Evolutionary conservation across 2,113 vertebrate species (phyloP).

Genomic region (Tamias sibiricus): DNA sequence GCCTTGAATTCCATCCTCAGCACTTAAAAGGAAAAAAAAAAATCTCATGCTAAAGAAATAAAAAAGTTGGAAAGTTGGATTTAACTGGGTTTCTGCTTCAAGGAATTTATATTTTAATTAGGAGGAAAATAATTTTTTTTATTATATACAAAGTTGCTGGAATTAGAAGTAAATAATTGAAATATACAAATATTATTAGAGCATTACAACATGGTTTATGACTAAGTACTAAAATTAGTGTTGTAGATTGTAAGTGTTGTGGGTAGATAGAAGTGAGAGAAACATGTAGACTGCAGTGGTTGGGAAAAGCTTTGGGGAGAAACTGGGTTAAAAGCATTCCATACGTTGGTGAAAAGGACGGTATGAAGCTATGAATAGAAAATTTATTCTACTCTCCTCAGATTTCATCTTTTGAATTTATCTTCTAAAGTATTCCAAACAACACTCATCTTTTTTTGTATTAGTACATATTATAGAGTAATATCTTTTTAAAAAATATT

Average conservation of each 20-base stretch:
- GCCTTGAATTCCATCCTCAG: too few relatives aligned
- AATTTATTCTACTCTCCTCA: background rate
- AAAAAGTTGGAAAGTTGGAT: background rate
- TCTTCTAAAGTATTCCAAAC: slow-evolving; percentile 20
- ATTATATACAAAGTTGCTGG: background rate
- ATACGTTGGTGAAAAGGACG: background rate
- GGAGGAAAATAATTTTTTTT: background rate
- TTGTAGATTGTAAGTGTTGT: background rate
- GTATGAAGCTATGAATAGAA: background rate
- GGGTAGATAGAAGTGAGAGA: background rate
- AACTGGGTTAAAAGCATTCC: background rate
- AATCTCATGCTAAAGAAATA: background rate
- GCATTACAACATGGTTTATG: background rate
- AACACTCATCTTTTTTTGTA: background rate
- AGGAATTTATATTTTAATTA: slow-evolving; percentile 18
- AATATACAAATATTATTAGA: background rate
- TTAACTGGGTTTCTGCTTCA: background rate
- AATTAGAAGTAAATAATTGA: slow-evolving; percentile 20
- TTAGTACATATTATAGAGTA: too few relatives aligned
- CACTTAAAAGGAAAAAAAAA: too few relatives aligned
- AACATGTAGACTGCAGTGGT: background rate
- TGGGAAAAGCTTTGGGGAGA: background rate
- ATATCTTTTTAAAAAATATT: too few relatives aligned
- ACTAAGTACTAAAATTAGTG: background rate
- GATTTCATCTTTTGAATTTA: background rate